Evolutionary conservation across 2,888 invertebrate species (phyloP), one percentile per base, ranked within the genome.

Genomic region (Embidobia sp.): DNA sequence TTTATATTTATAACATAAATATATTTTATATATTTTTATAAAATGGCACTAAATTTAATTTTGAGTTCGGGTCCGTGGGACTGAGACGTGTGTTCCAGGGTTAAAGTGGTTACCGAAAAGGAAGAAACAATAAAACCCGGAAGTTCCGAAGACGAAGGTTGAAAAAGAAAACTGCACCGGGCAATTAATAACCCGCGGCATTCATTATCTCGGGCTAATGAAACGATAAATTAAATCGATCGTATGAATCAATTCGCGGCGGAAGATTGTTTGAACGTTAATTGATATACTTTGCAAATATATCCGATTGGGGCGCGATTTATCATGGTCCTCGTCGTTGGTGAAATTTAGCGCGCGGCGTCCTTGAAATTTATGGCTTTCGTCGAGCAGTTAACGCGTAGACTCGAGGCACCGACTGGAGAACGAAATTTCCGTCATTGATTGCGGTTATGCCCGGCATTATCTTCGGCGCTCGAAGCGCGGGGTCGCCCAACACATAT

Each of bases 381-480:
- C 72, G 73, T 64, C 57, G 49, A 48, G 22, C 48, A 49, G 73
- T 74, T 64, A 46, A 29, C 57, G 57, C 42, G 51, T 46, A 37
- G 53, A 8, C 35, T 44, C 31, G 64, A 40, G 48, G 53, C 49
- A 49, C 51, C 51, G 72, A 76, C 55, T 55, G 51, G 35, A 55
- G 69, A 74, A 72, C 79, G 79, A 85, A 85, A 85, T 86, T 85
- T 83, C 81, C 80, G 77, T 79, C 82, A 85, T 85, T 83, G 84
- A 86, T 86, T 84, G 83, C 78, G 81, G 79, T 76, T 77, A 67
- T 80, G 79, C 80, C 80, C 82, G 80, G 83, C 81, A 82, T 84
- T 84, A 84, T 85, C 83, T 82, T 77, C 67, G 69, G 44, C 42
- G 44, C 49, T 37, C 49, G 75, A 53, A 72, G 51, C 53, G 61